Evolutionary conservation across 2,113 vertebrate species (phyloP).

Genomic region (Elephantulus edwardii): DNA sequence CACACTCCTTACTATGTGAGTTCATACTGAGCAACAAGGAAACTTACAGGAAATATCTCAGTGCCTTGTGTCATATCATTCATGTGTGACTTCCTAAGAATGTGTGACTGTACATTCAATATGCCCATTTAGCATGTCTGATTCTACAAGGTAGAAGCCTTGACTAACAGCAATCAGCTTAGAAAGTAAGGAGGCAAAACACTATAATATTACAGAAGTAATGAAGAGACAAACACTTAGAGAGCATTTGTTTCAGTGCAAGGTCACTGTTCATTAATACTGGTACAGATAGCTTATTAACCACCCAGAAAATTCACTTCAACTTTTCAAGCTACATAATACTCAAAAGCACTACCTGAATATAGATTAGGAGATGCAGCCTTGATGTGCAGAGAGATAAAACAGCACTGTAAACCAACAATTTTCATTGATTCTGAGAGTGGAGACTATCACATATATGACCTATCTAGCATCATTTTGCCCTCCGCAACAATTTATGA

Average conservation of each 20-base stretch:
- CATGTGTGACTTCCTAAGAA: neutral
- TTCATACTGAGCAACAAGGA: neutral
- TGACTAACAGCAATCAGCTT: neutral
- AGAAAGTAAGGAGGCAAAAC: constrained; percentile 48
- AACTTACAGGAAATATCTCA: neutral
- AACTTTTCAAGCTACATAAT: constrained; percentile 68
- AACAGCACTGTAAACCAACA: constrained; percentile 24
- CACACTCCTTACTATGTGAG: neutral
- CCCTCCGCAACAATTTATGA: neutral
- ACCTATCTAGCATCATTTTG: neutral
- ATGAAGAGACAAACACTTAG: constrained; percentile 63
- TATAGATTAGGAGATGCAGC: neutral
- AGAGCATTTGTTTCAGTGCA: constrained; percentile 71
- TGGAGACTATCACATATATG: constrained; percentile 39
- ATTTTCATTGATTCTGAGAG: constrained; percentile 47
- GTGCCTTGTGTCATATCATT: neutral
- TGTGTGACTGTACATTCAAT: neutral
- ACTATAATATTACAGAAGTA: constrained; percentile 54
- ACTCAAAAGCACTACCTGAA: constrained; percentile 54
- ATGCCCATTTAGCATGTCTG: neutral
- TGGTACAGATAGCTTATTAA: constrained; percentile 73
- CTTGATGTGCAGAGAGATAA: neutral
- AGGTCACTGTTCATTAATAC: constrained; percentile 79
- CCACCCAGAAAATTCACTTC: constrained; percentile 70
- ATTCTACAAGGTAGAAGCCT: constrained; percentile 33